A percentile compares a stretch with the other conserved stretches of the same genome.
phyloP scores from a whole-genome alignment of 1,140 invertebrate genomes.

The Acromyrmex heyeri region DNA sequence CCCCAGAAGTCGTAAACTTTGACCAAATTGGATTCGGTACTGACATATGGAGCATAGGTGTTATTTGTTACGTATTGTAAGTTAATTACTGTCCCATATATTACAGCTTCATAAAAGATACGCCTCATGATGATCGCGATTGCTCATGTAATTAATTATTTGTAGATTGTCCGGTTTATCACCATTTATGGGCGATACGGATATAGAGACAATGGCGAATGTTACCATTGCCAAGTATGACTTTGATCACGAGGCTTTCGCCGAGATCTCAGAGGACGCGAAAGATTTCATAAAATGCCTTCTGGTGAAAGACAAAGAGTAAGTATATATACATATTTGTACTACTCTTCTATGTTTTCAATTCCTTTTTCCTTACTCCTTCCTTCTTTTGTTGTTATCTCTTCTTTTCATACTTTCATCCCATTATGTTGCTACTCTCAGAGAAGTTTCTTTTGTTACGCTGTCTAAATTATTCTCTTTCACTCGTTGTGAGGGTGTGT shows the following conservation, averaged over 20 bases:
- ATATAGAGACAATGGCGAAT: conserved; percentile 98
- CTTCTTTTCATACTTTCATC: background rate
- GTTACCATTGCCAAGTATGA: conserved; percentile 98
- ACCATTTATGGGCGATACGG: conserved; percentile 99
- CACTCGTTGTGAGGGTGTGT: conserved; percentile 40
- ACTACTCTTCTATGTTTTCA: conserved; percentile 11
- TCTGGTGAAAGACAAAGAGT: conserved; percentile 96
- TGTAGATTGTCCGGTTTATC: conserved; percentile 97
- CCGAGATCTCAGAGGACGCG: conserved; percentile 95
- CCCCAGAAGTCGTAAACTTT: conserved; percentile 99
- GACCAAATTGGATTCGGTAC: conserved; percentile 97
- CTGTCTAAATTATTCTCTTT: conserved; percentile 1
- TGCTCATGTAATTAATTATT: conserved; percentile 66
- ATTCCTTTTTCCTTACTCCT: background rate
- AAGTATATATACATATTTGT: conserved; percentile 83
- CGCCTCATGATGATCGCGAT: background rate
- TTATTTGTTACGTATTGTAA: conserved; percentile 99
- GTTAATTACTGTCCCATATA: conserved; percentile 83
- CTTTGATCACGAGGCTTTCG: conserved; percentile 97
- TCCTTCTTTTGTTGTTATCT: background rate
- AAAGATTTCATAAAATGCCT: conserved; percentile 97
- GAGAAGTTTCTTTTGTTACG: background rate
- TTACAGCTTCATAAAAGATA: background rate
- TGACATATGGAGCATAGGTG: conserved; percentile 99
- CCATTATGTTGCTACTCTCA: background rate